phyloP scores from a whole-genome alignment of 2,113 vertebrate species.

The Montifringilla adamsi region DNA sequence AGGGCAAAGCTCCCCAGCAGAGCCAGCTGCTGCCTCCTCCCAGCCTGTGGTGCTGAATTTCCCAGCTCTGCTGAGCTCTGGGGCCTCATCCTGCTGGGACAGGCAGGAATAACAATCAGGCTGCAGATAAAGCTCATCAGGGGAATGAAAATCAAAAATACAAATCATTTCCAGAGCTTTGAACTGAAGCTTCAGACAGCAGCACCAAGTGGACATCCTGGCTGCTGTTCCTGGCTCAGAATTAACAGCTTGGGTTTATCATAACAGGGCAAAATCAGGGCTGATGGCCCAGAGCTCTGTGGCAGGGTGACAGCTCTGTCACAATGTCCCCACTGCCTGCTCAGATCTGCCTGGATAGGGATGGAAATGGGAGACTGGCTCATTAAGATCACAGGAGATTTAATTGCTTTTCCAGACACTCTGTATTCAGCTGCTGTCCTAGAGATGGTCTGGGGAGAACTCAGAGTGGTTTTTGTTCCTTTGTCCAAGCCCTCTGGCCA shows the following conservation, averaged over 20 bases:
- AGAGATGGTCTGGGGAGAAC: not conserved
- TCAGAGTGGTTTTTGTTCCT: not conserved
- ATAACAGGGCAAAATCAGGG: not conserved
- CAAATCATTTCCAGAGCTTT: not conserved
- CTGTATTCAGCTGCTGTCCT: not conserved
- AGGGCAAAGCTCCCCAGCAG: not conserved
- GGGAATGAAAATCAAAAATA: not conserved
- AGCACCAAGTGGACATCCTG: not conserved
- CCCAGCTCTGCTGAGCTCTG: not conserved
- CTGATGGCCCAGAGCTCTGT: not conserved
- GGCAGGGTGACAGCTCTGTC: not conserved
- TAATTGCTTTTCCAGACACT: not conserved
- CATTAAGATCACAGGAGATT: not conserved
- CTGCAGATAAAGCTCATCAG: not conserved
- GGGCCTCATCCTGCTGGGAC: not conserved
- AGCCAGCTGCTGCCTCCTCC: not conserved
- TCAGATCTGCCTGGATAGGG: not conserved
- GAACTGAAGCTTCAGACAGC: not conserved
- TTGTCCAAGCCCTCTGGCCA: not conserved
- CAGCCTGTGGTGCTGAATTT: not conserved
- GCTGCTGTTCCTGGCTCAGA: not conserved
- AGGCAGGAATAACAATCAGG: not conserved
- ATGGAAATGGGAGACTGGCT: not conserved
- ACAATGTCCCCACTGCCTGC: fast-evolving
- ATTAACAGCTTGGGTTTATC: not conserved